Evolutionary conservation across 2,888 invertebrate species (phyloP).

Genomic region (Pardosa pseudoannulata): DNA sequence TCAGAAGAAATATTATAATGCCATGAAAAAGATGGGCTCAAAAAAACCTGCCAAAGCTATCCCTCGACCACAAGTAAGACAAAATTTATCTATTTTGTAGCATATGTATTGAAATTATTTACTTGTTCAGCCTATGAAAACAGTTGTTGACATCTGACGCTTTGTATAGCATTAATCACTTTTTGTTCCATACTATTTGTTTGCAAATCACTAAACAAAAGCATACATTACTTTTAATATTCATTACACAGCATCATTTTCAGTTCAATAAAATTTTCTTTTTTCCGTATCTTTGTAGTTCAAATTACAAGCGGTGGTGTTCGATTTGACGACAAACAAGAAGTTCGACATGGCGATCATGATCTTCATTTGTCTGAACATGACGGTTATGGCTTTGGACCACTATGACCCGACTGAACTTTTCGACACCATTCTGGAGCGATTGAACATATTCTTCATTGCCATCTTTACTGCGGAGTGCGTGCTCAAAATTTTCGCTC

Average conservation of each 20-base stretch:
- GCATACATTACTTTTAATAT: no score
- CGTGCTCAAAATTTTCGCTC: constrained; percentile 97
- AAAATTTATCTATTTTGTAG: no score
- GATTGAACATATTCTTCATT: constrained; percentile 98
- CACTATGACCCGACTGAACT: constrained; percentile 92
- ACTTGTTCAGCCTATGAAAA: no score
- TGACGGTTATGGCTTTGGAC: constrained; percentile 99
- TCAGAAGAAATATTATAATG: constrained; percentile 99
- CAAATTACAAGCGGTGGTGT: constrained; percentile 96
- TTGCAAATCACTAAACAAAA: no score
- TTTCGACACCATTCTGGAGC: constrained; percentile 84
- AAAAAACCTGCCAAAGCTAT: constrained; percentile 99
- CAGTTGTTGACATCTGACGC: no score
- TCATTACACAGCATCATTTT: no score
- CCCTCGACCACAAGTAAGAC: constrained; percentile 95
- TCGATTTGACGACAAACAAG: constrained; percentile 98
- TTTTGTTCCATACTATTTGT: no score
- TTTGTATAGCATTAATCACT: no score
- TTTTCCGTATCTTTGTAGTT: constrained; percentile 83
- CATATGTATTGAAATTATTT: no score
- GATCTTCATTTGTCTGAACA: constrained; percentile 98
- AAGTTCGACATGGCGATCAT: constrained; percentile 99
- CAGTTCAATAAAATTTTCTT: no score
- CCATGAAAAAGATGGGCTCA: constrained; percentile 99
- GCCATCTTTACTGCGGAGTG: constrained; percentile 99